A percentile compares a stretch with the other conserved stretches of the same genome.
phyloP scores from a whole-genome alignment of 2,797 vertebrate genomes.

The Xiphorhynchus erythropygius region DNA sequence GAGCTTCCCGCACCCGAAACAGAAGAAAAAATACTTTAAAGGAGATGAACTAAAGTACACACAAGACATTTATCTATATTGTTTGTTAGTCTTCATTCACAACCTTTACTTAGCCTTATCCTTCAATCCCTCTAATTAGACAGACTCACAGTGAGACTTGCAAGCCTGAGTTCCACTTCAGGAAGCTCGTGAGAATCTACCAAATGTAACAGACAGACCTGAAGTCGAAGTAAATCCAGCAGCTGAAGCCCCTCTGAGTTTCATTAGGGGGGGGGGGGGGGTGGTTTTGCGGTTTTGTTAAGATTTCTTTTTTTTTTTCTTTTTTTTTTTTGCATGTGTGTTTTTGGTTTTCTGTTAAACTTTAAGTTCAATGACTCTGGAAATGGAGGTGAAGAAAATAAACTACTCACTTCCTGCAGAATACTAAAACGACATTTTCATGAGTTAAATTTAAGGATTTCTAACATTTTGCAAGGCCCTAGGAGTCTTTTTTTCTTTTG shows the following conservation, averaged over 20 bases:
- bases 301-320: not conserved
- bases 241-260: not conserved
- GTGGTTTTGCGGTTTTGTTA: not conserved
- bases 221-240: rapidly evolving
- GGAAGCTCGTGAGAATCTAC: not conserved
- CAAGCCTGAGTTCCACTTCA: not conserved
- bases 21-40: not conserved
- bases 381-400: not conserved
- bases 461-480: not conserved
- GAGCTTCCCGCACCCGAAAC: not conserved
- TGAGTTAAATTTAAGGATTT: not conserved
- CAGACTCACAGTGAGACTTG: not conserved
- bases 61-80: not conserved
- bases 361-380: not conserved
- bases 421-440: not conserved
- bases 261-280: rapidly evolving
- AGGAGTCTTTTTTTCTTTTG: not conserved
- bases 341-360: not conserved
- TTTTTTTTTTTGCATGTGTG: not conserved
- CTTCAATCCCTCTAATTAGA: not conserved
- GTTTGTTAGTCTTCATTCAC: not conserved
- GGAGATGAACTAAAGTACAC: not conserved
- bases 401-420: not conserved
- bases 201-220: not conserved
- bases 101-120: not conserved